Conservation (phyloP, 2,888 invertebrate genomes). For the Amblyjoppa fuscipennis region DNA sequence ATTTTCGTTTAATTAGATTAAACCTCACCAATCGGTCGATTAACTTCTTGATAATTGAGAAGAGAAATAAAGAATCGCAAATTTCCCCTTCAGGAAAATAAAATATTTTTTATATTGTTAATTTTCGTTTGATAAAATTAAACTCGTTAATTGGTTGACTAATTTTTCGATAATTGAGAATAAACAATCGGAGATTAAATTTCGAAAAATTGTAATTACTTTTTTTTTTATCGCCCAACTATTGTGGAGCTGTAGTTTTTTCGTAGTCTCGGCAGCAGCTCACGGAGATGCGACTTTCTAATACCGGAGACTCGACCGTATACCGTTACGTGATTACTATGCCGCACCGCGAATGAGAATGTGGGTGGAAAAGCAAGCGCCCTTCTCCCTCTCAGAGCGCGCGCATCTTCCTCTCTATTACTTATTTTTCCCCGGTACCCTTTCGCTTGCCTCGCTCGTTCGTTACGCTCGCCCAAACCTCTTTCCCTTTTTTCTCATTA, state of each 20-base stretch:
- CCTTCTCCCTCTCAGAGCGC: constrained; percentile 65
- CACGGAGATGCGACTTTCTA: constrained; percentile 76
- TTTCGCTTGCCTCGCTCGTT: constrained; percentile 42
- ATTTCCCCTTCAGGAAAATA: not conserved
- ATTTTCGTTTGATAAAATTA: not conserved
- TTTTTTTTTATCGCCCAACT: constrained; percentile 3
- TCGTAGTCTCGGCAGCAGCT: constrained; percentile 34
- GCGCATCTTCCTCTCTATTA: constrained; percentile 47
- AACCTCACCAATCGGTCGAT: not conserved
- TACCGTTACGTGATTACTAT: constrained; percentile 83
- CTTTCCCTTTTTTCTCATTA: constrained; percentile 35
- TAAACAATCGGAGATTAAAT: not conserved
- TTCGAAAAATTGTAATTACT: not conserved
- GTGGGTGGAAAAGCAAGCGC: constrained; percentile 80
- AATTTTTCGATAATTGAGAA: not conserved
- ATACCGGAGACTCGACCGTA: constrained; percentile 74
- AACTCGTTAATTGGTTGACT: not conserved
- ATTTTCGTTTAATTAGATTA: not conserved
- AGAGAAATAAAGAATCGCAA: too few species aligned
- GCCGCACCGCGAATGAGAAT: constrained; percentile 77
- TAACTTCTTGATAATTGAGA: too few species aligned
- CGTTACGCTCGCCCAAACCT: constrained; percentile 46
- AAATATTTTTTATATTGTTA: not conserved
- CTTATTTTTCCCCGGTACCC: constrained; percentile 56
- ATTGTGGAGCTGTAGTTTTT: constrained; percentile 2